phyloP scores from a whole-genome alignment of 2,113 vertebrate species.

The Rhegmatorhina hoffmannsi region DNA sequence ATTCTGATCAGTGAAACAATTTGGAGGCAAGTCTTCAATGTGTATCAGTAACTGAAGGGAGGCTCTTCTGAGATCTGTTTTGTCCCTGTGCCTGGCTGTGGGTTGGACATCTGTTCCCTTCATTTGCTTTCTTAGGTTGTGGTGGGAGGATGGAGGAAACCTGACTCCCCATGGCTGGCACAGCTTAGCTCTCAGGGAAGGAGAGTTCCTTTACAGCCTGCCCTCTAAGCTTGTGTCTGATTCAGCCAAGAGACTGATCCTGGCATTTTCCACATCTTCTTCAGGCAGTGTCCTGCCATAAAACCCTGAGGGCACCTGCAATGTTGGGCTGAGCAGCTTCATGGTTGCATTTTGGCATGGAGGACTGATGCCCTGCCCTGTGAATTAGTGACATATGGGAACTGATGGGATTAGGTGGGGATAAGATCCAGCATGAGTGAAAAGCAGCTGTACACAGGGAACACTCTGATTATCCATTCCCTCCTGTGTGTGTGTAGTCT shows the following conservation, averaged over 20 bases:
- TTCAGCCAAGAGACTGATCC: background rate
- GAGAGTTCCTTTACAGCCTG: background rate
- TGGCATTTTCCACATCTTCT: background rate
- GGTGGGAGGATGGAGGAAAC: background rate
- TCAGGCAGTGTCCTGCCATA: accelerated
- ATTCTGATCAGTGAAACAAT: background rate
- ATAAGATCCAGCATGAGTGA: accelerated
- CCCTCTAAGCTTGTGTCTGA: background rate
- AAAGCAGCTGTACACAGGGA: background rate
- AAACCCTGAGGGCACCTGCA: background rate
- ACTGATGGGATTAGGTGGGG: background rate
- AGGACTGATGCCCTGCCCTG: background rate
- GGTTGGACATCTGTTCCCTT: background rate
- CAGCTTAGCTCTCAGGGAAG: background rate
- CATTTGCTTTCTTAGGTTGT: background rate
- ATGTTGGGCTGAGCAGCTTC: background rate
- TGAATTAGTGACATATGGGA: accelerated
- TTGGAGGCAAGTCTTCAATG: background rate
- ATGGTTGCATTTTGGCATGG: accelerated
- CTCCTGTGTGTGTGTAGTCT: accelerated
- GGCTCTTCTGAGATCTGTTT: background rate
- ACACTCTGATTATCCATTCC: background rate
- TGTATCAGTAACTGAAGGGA: background rate
- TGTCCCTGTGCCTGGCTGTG: background rate
- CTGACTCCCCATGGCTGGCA: background rate